Conservation (phyloP, 2,888 invertebrate species). For the Tenthredo livida region DNA sequence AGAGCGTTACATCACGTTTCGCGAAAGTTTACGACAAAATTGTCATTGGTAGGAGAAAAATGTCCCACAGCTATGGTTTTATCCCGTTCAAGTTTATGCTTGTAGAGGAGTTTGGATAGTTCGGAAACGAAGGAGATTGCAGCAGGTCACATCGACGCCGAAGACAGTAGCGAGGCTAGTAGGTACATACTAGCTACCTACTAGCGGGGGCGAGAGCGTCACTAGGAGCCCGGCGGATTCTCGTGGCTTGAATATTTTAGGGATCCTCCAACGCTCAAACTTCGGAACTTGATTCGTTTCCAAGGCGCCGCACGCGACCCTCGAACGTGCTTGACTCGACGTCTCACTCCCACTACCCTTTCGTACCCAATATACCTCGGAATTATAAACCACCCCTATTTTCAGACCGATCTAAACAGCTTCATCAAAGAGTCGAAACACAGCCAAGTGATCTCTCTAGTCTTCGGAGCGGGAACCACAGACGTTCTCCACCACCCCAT, state of each 20-base stretch:
- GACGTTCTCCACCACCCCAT: not conserved
- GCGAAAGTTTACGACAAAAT: not conserved
- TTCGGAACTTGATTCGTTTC: slow-evolving; percentile 74
- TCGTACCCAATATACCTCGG: slow-evolving; percentile 19
- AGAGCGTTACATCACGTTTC: not conserved
- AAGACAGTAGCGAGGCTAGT: not conserved
- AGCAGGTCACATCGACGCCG: not conserved
- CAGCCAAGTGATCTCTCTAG: not conserved
- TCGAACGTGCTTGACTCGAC: slow-evolving; percentile 64
- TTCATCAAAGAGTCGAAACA: slow-evolving; percentile 43
- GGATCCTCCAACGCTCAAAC: slow-evolving; percentile 60
- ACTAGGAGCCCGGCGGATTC: not conserved
- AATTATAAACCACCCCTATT: slow-evolving; percentile 44
- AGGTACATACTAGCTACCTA: no score
- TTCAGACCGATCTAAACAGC: slow-evolving; percentile 36
- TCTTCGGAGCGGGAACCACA: not conserved
- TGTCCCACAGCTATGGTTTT: not conserved
- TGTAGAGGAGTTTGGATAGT: not conserved
- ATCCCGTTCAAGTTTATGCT: not conserved
- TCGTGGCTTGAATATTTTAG: slow-evolving; percentile 38
- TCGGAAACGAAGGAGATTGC: not conserved
- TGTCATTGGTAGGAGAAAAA: not conserved
- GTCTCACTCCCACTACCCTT: slow-evolving; percentile 14
- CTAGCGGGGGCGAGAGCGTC: not conserved
- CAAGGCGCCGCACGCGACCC: slow-evolving; percentile 71